Percentiles rank a stretch among this genome's conserved stretches.
Conservation (phyloP, 2,797 vertebrate species). For the Bryconaethiops microstoma region DNA sequence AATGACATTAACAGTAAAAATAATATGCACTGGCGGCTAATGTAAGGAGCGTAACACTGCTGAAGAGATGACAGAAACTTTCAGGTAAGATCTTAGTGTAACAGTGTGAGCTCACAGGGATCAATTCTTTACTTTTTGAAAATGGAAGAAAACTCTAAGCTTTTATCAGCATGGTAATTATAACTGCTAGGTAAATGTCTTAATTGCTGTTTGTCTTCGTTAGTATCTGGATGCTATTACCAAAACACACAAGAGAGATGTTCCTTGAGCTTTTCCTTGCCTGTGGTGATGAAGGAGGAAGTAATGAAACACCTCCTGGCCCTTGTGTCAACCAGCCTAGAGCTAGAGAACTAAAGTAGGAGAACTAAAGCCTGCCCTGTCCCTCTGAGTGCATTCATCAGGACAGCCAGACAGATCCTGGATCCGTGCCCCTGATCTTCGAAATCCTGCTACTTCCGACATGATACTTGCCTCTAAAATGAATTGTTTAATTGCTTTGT, state of each 20-base stretch:
- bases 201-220: constrained; percentile 29
- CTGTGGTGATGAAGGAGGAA: not conserved
- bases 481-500: constrained; percentile 42
- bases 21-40: not conserved
- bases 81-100: not conserved
- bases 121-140: not conserved
- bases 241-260: constrained; percentile 15
- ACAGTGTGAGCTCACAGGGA: too few species aligned
- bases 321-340: not conserved
- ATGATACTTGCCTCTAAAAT: constrained; percentile 37
- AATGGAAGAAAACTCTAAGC: too few species aligned
- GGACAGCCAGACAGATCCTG: not conserved
- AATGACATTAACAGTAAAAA: not conserved
- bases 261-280: not conserved
- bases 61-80: not conserved
- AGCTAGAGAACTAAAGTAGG: not conserved
- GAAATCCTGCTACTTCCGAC: not conserved
- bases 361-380: not conserved
- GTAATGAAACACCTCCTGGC: not conserved
- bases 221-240: constrained; percentile 16
- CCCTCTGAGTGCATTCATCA: not conserved
- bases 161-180: constrained; percentile 38
- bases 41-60: not conserved
- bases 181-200: constrained; percentile 21
- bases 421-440: not conserved